Evolutionary conservation across 1,140 invertebrate genomes (phyloP), one percentile per base, ranked within the genome.

Genomic region (Drosophila parvula): DNA sequence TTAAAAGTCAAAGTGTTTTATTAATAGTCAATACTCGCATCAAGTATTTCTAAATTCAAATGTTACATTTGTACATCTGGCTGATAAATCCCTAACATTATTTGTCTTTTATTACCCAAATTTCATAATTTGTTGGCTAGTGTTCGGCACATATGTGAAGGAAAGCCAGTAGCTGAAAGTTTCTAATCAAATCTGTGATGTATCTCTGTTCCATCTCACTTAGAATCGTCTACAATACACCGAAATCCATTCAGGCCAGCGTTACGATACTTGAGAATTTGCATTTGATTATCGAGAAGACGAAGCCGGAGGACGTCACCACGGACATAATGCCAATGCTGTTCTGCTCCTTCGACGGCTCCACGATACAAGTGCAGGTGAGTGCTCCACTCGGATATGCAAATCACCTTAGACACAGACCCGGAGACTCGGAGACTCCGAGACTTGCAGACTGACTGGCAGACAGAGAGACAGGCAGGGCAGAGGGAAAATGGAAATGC

Each of bases 291-390:
- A 93, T 99, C 83, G 95, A 96, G 81, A 99, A 99, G 92, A 97
- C 97, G 27, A 95, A 96, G 9, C 92, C 94, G 27, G 96, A 97
- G 18, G 97, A 98, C 62, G 94, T 98, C 28, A 93, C 95, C 58
- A 93, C 94, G 10, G 97, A 98, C 78, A 95, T 99, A 28, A 92
- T 99, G 61, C 97, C 97, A 6, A 95, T 99, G 93, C 93, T 99
- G 9, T 98, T 97, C 93, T 95, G 94, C 62, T 96, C 97, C 27
- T 96, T 99, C 80, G 98, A 99, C 84, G 97, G 96, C 80, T 95
- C 96, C 40, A 97, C 96, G n/a, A 95, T 97, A 75, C 97, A 98
- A 93, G 96, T 98, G 64, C 97, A 98, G 95, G 97, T 98, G 92
- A 92, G 91, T 77, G 74, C 51, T 38, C 45, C 61, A 30, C 51